A percentile compares a stretch with the other conserved stretches of the same genome.
These are phyloP conservation scores for Halichoerus grypus DNA, from an alignment of 2,113 vertebrate genomes.

Conservation along the genomic window DNA sequence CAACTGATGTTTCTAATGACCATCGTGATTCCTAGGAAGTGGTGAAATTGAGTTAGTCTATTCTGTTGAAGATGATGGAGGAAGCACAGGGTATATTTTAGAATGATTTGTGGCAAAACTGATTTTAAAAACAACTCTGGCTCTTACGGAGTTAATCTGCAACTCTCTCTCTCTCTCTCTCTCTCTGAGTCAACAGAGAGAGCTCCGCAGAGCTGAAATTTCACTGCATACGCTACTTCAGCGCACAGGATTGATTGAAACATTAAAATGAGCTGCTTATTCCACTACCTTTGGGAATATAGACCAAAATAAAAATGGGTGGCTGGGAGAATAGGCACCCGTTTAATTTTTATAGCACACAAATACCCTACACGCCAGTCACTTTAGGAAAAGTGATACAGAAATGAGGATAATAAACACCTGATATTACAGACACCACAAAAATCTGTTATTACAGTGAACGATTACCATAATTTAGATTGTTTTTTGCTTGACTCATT, in stretches of 20 bases:
- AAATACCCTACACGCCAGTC: background rate
- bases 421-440: background rate
- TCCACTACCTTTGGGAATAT: background rate
- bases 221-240: background rate
- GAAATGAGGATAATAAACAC: background rate
- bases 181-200: background rate
- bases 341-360: constrained; percentile 28
- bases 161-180: background rate
- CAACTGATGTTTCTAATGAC: background rate
- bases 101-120: constrained; percentile 1
- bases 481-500: constrained; percentile 41
- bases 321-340: background rate
- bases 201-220: background rate
- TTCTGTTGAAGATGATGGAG: background rate
- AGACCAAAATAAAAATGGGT: constrained; percentile 23
- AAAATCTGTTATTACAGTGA: constrained; percentile 22
- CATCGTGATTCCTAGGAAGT: background rate
- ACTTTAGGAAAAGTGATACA: background rate
- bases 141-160: constrained; percentile 53
- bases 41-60: background rate
- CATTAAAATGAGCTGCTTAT: constrained; percentile 27
- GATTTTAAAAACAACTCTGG: background rate
- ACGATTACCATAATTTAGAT: constrained; percentile 25
- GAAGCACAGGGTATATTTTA: background rate
- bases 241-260: constrained; percentile 11